Evolutionary conservation across 2,888 invertebrate species (phyloP).

Genomic region (Boloria euphrosyne): DNA sequence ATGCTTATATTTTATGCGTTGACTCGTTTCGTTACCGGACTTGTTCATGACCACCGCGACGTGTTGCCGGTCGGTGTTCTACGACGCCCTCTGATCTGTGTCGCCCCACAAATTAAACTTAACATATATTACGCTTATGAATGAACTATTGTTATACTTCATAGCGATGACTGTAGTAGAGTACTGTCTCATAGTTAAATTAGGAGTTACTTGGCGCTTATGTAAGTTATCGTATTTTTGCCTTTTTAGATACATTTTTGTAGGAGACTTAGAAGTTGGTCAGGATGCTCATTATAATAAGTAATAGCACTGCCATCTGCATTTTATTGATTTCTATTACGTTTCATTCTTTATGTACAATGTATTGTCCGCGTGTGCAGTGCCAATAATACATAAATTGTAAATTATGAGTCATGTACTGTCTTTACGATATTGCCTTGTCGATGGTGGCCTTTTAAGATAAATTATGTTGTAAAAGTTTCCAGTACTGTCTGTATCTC

Average conservation of each 20-base stretch:
- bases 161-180: constrained; percentile 35
- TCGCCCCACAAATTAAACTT: constrained; percentile 57
- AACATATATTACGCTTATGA: constrained; percentile 60
- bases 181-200: constrained; percentile 47
- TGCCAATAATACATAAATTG: constrained; percentile 26
- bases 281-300: constrained; percentile 77
- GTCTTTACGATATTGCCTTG: constrained; percentile 54
- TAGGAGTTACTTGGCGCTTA: constrained; percentile 45
- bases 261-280: constrained; percentile 50
- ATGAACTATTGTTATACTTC: constrained; percentile 47
- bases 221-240: constrained; percentile 45
- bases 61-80: constrained; percentile 8
- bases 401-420: constrained; percentile 21
- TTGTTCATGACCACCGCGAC: constrained; percentile 3
- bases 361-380: constrained; percentile 20
- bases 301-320: constrained; percentile 57
- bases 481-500: constrained; percentile 33
- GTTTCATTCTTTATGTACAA: constrained; percentile 18
- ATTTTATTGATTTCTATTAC: constrained; percentile 40
- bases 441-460: constrained; percentile 65
- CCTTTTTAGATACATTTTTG: constrained; percentile 35
- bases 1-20: constrained; percentile 43
- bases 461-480: constrained; percentile 40
- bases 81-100: constrained; percentile 5
- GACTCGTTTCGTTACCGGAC: constrained; percentile 44